phyloP scores from a whole-genome alignment of 2,888 invertebrate species.

The Nomada flava region DNA sequence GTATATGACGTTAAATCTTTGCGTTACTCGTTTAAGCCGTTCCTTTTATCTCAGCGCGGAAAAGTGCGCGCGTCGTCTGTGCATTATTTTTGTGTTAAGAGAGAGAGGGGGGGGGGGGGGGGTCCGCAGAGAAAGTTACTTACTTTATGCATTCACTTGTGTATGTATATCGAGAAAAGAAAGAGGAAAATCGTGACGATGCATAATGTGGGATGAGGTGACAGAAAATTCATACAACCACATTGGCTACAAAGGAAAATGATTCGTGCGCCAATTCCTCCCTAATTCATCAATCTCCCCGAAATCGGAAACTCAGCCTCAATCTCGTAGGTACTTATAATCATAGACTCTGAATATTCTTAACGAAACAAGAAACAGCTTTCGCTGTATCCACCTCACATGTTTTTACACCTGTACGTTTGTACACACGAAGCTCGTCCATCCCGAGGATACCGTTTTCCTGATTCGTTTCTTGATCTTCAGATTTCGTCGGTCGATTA shows the following conservation, averaged over 20 bases:
- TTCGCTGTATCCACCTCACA: not conserved
- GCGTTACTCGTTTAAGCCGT: constrained; percentile 29
- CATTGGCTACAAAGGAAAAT: constrained; percentile 9
- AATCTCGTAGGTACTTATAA: not conserved
- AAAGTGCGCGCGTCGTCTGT: constrained; percentile 26
- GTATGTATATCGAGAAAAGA: not conserved
- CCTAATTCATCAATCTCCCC: constrained; percentile 7
- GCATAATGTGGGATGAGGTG: not conserved
- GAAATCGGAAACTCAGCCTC: constrained; percentile 2
- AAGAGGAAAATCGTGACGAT: not conserved
- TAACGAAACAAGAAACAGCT: not conserved
- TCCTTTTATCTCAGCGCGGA: constrained; percentile 43
- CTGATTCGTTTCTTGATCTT: not conserved
- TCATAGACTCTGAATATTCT: constrained; percentile 11
- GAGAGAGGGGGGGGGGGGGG: constrained; percentile 10
- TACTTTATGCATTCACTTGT: not conserved
- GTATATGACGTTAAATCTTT: constrained; percentile 21
- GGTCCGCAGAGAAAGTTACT: constrained; percentile 2
- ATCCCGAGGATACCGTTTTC: not conserved
- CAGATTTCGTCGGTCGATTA: too few species aligned
- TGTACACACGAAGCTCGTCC: too few species aligned
- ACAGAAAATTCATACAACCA: constrained; percentile 12
- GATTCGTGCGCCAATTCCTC: not conserved
- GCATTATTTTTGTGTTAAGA: not conserved
- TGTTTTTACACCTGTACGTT: too few species aligned